A percentile compares a stretch with the other conserved stretches of the same genome.
phyloP scores from a whole-genome alignment of 2,113 vertebrate genomes.

The Fulmarus glacialis region DNA sequence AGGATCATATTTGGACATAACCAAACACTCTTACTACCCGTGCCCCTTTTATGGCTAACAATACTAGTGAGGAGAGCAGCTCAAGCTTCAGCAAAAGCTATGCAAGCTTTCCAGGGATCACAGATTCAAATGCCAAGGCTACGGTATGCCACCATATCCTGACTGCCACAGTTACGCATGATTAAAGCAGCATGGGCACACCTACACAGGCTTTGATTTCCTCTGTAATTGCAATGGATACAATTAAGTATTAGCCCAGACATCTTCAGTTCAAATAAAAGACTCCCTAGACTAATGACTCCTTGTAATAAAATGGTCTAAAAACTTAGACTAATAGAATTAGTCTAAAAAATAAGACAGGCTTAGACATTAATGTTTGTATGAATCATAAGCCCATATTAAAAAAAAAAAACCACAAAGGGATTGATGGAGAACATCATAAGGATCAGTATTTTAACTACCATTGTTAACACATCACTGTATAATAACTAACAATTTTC shows the following conservation, averaged over 20 bases:
- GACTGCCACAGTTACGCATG: background rate
- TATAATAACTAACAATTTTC: background rate
- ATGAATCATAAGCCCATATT: background rate
- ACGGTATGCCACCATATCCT: background rate
- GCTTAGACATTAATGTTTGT: background rate
- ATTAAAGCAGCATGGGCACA: background rate
- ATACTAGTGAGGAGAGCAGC: background rate
- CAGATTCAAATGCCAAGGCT: background rate
- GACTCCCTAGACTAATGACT: background rate
- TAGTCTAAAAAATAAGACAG: background rate
- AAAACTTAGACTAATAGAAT: background rate
- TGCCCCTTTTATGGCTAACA: background rate
- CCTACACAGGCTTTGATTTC: background rate
- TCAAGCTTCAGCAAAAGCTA: background rate
- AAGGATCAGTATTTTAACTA: background rate
- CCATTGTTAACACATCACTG: background rate
- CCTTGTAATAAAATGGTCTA: background rate
- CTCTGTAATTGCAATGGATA: background rate
- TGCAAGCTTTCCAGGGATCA: background rate
- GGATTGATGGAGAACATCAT: background rate
- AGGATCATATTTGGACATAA: rapidly evolving
- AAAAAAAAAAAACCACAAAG: background rate
- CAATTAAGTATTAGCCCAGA: background rate
- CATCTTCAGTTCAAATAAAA: background rate
- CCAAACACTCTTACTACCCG: background rate